Percentiles rank a stretch among this genome's conserved stretches.
phyloP scores from a whole-genome alignment of 2,113 vertebrate species.

The Onychorhynchus coronatus region DNA sequence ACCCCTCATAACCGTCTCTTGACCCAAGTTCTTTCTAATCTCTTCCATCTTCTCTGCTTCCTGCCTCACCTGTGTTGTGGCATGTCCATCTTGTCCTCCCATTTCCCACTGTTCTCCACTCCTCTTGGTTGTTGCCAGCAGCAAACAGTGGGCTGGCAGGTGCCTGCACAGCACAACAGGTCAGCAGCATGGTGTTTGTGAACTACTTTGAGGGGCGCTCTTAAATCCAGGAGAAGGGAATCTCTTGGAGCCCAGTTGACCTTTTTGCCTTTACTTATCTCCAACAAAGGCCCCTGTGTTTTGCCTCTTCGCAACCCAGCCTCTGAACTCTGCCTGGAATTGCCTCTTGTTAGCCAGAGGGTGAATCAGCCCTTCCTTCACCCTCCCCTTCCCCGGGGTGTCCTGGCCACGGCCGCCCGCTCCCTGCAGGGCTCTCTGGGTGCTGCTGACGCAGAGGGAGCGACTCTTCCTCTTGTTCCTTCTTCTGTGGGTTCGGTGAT shows the following conservation, averaged over 20 bases:
- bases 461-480: background rate
- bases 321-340: background rate
- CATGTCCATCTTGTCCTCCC: background rate
- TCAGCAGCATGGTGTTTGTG: background rate
- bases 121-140: background rate
- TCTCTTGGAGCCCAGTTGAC: background rate
- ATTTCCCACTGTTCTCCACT: background rate
- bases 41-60: background rate
- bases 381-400: background rate
- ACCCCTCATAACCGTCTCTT: background rate
- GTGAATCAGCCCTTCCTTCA: background rate
- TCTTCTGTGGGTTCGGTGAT: background rate
- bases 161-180: rapidly evolving
- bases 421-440: rapidly evolving
- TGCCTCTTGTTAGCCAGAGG: background rate
- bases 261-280: background rate
- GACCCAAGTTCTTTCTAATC: background rate
- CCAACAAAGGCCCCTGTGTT: background rate
- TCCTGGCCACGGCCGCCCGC: rapidly evolving
- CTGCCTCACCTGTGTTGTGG: background rate
- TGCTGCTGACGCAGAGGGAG: rapidly evolving
- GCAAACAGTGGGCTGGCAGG: background rate
- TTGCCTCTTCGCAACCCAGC: background rate
- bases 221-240: background rate
- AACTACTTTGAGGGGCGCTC: background rate